Conservation (phyloP, 2,797 vertebrate species). For the Lepilemur ruficaudatus region DNA sequence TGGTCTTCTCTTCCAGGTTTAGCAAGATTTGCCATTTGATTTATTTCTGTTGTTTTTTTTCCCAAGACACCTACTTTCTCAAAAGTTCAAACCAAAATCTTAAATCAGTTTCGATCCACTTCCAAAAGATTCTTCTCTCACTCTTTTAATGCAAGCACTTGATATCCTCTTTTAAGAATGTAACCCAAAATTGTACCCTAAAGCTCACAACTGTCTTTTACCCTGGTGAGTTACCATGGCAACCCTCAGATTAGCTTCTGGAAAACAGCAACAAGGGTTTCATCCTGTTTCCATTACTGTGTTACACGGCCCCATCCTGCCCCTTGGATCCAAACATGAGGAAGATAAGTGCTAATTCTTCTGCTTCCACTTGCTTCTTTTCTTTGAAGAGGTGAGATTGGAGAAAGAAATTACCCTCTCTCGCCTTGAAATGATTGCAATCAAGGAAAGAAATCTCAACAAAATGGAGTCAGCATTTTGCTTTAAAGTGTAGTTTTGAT, state of each 20-base stretch:
- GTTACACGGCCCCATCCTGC: not conserved
- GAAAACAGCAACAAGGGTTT: conserved; percentile 18
- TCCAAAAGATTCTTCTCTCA: conserved; percentile 27
- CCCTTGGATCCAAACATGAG: not conserved
- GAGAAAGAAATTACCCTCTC: not conserved
- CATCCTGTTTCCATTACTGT: conserved; percentile 2
- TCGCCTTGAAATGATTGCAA: not conserved
- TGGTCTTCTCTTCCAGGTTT: not conserved
- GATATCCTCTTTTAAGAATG: conserved; percentile 25
- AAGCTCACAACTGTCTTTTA: conserved; percentile 31
- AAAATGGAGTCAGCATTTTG: not conserved
- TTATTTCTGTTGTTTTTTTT: conserved; percentile 41
- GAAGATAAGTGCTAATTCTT: not conserved
- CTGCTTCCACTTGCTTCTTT: not conserved
- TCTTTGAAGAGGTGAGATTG: not conserved
- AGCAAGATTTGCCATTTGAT: not conserved
- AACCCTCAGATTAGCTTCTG: conserved; percentile 42
- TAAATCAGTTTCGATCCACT: conserved; percentile 15
- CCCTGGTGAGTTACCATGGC: conserved; percentile 54
- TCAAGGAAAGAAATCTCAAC: not conserved
- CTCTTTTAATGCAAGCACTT: not conserved
- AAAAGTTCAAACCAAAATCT: conserved; percentile 10
- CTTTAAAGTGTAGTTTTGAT: not conserved
- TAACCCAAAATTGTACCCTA: conserved; percentile 31
- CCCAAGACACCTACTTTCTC: not conserved